Percentiles rank a stretch among this genome's conserved stretches.
Evolutionary conservation across 1,140 invertebrate species (phyloP).

Genomic region (Zaprionus lachaisei): DNA sequence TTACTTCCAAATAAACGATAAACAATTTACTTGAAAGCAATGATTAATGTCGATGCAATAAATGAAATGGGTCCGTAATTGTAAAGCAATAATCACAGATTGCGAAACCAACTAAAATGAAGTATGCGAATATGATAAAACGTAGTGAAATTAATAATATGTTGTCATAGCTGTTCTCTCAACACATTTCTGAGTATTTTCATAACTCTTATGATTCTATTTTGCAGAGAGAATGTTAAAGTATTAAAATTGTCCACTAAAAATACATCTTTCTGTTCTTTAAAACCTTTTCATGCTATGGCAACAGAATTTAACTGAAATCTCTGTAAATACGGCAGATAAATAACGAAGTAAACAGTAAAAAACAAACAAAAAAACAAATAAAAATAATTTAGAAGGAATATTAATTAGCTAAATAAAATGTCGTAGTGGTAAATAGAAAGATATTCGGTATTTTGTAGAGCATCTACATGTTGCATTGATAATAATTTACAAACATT

Average conservation of each 20-base stretch:
- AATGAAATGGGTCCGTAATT: conserved; percentile 42
- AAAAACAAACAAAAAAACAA: conserved; percentile 30
- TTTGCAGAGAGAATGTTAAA: conserved; percentile 1
- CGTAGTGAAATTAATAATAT: conserved; percentile 21
- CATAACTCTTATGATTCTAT: neutral
- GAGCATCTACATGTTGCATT: conserved; percentile 81
- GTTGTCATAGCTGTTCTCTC: conserved; percentile 25
- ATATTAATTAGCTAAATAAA: conserved; percentile 69
- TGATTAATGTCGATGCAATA: conserved; percentile 42
- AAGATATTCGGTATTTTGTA: conserved; percentile 78
- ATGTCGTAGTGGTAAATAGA: conserved; percentile 57
- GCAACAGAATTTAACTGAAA: conserved; percentile 26
- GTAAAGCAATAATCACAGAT: conserved; percentile 54
- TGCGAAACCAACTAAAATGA: conserved; percentile 41
- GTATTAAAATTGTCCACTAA: conserved; percentile 8
- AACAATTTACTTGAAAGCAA: conserved; percentile 49
- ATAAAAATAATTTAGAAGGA: conserved; percentile 46
- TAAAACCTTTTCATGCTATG: neutral
- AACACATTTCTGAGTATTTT: neutral
- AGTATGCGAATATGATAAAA: conserved; percentile 19
- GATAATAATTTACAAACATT: conserved; percentile 82
- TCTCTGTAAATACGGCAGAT: conserved; percentile 68
- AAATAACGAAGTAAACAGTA: conserved; percentile 62
- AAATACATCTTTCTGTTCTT: conserved; percentile 1
- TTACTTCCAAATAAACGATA: conserved; percentile 46